Evolutionary conservation across 2,888 invertebrate species (phyloP).

Genomic region (Phaonia tiefii): DNA sequence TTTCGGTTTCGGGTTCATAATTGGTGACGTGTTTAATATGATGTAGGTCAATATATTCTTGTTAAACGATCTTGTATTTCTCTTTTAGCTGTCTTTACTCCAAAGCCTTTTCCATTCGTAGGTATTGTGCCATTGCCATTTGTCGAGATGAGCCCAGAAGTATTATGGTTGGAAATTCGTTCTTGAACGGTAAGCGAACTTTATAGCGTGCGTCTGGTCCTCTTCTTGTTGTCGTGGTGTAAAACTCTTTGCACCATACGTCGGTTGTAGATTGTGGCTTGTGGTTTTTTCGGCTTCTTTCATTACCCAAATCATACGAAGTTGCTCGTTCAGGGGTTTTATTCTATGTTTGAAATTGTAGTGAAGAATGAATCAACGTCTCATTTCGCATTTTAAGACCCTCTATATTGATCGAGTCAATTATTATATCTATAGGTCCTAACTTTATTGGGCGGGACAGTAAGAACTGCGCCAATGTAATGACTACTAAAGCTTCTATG

Average conservation of each 20-base stretch:
- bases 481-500: slow-evolving; percentile 7
- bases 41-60: slow-evolving; percentile 1
- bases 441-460: slow-evolving; percentile 4
- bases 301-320: slow-evolving; percentile 36
- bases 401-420: slow-evolving; percentile 28
- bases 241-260: slow-evolving; percentile 8
- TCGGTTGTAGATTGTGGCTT: background rate
- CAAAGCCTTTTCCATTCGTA: background rate
- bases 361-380: background rate
- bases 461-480: slow-evolving; percentile 25
- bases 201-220: background rate
- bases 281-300: slow-evolving; percentile 12
- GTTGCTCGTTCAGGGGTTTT: too few relatives aligned
- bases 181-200: background rate
- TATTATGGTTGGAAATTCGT: background rate
- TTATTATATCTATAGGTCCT: slow-evolving; percentile 29
- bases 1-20: background rate
- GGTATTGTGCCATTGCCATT: too few relatives aligned
- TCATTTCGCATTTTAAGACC: background rate
- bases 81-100: background rate
- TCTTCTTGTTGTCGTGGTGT: too few relatives aligned
- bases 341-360: too few relatives aligned
- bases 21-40: slow-evolving; percentile 3
- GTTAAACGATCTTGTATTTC: too few relatives aligned
- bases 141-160: background rate